Evolutionary conservation across 2,888 invertebrate genomes (phyloP).

Genomic region (Gerris lacustris): DNA sequence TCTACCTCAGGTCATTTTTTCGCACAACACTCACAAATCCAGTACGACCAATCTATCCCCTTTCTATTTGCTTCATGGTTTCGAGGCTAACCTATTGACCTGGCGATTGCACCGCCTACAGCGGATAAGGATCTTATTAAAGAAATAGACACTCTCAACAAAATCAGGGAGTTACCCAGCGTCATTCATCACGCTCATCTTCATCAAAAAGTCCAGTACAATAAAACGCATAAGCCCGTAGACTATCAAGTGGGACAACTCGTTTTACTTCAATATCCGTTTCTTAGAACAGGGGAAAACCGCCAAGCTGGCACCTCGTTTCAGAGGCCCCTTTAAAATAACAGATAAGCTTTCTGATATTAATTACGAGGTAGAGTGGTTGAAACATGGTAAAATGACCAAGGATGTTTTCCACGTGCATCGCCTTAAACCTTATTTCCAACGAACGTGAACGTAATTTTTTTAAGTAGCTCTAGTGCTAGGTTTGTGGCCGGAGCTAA

Average conservation of each 20-base stretch:
- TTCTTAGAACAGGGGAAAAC: neutral
- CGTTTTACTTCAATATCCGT: neutral
- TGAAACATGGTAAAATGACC: neutral
- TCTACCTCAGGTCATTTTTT: constrained; percentile 20
- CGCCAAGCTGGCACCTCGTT: neutral
- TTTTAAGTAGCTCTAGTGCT: too few species aligned
- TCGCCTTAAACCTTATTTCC: neutral
- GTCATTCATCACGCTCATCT: neutral
- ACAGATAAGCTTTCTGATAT: neutral
- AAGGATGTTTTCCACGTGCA: neutral
- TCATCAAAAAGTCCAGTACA: neutral
- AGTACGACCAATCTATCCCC: constrained; percentile 16
- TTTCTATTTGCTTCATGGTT: neutral
- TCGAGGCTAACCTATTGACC: neutral
- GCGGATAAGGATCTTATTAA: neutral
- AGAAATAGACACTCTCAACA: neutral
- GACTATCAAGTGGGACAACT: neutral
- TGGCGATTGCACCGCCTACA: neutral
- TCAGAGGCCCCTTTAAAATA: neutral
- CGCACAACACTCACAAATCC: constrained; percentile 17
- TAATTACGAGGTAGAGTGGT: neutral
- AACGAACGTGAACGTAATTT: neutral
- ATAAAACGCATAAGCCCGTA: neutral
- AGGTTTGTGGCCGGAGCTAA: too few species aligned
- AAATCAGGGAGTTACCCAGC: neutral